Evolutionary conservation across 2,113 vertebrate genomes (phyloP), one percentile per base, ranked within the genome.

Genomic region (Osmerus eperlanus): DNA sequence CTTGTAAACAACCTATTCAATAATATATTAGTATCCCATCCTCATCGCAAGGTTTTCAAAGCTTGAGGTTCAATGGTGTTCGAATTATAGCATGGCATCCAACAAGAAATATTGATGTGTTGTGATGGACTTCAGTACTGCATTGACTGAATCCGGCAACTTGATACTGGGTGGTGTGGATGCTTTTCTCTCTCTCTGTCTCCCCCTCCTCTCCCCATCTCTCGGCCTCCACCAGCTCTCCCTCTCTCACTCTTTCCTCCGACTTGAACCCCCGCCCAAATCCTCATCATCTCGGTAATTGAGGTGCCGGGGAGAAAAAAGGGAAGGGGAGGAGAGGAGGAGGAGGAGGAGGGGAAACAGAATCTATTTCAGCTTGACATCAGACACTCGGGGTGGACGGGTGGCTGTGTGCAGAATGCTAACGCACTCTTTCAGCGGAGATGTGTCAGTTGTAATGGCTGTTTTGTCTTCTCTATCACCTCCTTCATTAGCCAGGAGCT

Each of bases 301-400:
- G 23, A 62, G 23, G 60, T 62, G 13, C 60, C 23, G 23, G 60
- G 4, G 25, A 47, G 41, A 12, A 7, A 11, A 47, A 47, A 47
- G 7, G 7, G 41, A 9, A 7, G 41, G 2, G 1, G 41, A 8
- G 32, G 32, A 6, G 32, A 36, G 4, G 32, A 8, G 32, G 32
- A 36, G 41, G 41, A 47, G 41, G 41, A 12, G 41, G 41, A 25
- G 23, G 25, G 4, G 60, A n/a, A 8, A 15, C 15, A 2, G 15
- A 56, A 56, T 56, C 54, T 56, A 56, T 56, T 56, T 56, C 54
- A 56, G 54, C n/a, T 56, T 56, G 54, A 56, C 54, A 56, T 56
- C 54, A 56, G 60, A 62, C 15, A 62, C 41, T 47, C 54, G 54
- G 15, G 54, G n/a, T 62, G 25, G 60, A 25, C 13, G 60, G 23